phyloP scores from a whole-genome alignment of 1,140 invertebrate species.

The Psilanteris sp. region DNA sequence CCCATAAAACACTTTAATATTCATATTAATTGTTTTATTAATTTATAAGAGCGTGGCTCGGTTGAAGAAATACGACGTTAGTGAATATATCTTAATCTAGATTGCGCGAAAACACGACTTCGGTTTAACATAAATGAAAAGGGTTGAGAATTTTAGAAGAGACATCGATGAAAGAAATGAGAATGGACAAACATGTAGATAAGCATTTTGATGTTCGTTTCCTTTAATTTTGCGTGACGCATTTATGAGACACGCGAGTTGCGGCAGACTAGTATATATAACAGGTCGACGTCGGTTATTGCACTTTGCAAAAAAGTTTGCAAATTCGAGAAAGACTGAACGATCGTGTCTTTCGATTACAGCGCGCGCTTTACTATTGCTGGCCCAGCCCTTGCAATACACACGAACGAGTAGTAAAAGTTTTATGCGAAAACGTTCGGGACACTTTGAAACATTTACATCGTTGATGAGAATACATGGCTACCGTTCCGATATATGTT shows the following conservation, averaged over 20 bases:
- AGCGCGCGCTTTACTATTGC: slow-evolving; percentile 19
- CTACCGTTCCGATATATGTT: too few species aligned
- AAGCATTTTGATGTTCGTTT: slow-evolving; percentile 25
- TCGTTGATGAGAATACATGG: too few species aligned
- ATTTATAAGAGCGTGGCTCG: too few species aligned
- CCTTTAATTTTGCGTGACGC: slow-evolving; percentile 46
- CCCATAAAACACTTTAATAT: too few species aligned
- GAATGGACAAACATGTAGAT: slow-evolving; percentile 25
- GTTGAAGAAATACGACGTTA: too few species aligned
- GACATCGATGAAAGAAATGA: slow-evolving; percentile 41
- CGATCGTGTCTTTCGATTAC: slow-evolving; percentile 43
- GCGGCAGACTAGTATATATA: slow-evolving; percentile 1
- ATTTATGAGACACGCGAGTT: slow-evolving; percentile 41
- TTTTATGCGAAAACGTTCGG: slow-evolving; percentile 41
- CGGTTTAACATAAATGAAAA: slow-evolving; percentile 33
- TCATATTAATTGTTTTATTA: too few species aligned
- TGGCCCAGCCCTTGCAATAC: slow-evolving; percentile 24
- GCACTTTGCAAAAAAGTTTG: slow-evolving; percentile 43
- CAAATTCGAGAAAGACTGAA: slow-evolving; percentile 28
- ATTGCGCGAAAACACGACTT: slow-evolving; percentile 19
- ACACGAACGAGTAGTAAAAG: slow-evolving; percentile 40
- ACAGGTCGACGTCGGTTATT: slow-evolving; percentile 39
- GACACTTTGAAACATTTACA: too few species aligned
- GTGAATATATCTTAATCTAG: slow-evolving; percentile 15
- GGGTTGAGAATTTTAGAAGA: slow-evolving; percentile 20